A percentile compares a stretch with the other conserved stretches of the same genome.
phyloP scores from a whole-genome alignment of 2,888 invertebrate genomes.

The Callosobruchus maculatus region DNA sequence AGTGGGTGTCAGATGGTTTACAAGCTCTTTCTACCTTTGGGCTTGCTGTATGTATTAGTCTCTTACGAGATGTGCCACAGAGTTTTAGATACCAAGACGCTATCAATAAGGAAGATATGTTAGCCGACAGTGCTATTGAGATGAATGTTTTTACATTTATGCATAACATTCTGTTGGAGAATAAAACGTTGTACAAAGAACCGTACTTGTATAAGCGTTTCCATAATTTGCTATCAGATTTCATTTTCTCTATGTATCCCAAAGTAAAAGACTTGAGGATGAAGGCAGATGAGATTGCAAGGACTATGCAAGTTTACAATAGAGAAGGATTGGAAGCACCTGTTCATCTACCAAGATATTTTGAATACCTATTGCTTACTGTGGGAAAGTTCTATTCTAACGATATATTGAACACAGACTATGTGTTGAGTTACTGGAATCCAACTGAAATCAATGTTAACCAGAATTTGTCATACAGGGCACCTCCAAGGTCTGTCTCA shows the following conservation, averaged over 20 bases:
- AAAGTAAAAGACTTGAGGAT: slow-evolving; percentile 81
- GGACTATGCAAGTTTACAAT: slow-evolving; percentile 62
- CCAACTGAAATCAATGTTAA: slow-evolving; percentile 52
- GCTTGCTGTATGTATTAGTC: slow-evolving; percentile 65
- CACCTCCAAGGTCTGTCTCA: slow-evolving; percentile 68
- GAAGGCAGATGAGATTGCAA: slow-evolving; percentile 84
- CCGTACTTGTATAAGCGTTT: slow-evolving; percentile 81
- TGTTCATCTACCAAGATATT: slow-evolving; percentile 70
- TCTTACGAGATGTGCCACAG: slow-evolving; percentile 58
- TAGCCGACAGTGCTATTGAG: slow-evolving; percentile 77
- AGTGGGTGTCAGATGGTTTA: slow-evolving; percentile 53
- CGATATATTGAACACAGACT: slow-evolving; percentile 66
- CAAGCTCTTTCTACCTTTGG: slow-evolving; percentile 65
- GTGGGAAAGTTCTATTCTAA: slow-evolving; percentile 74
- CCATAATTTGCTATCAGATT: slow-evolving; percentile 85
- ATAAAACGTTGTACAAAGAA: slow-evolving; percentile 64
- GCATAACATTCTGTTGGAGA: slow-evolving; percentile 67
- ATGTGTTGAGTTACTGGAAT: slow-evolving; percentile 82
- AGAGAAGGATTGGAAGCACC: slow-evolving; percentile 61
- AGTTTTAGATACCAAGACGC: slow-evolving; percentile 54
- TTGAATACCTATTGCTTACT: slow-evolving; percentile 78
- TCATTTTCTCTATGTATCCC: slow-evolving; percentile 88
- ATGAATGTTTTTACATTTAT: slow-evolving; percentile 77
- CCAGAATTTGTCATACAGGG: slow-evolving; percentile 47
- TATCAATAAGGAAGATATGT: slow-evolving; percentile 74